A percentile compares a stretch with the other conserved stretches of the same genome.
Conservation (phyloP, 2,888 invertebrate genomes). For the Aleiodes leptofemur region DNA sequence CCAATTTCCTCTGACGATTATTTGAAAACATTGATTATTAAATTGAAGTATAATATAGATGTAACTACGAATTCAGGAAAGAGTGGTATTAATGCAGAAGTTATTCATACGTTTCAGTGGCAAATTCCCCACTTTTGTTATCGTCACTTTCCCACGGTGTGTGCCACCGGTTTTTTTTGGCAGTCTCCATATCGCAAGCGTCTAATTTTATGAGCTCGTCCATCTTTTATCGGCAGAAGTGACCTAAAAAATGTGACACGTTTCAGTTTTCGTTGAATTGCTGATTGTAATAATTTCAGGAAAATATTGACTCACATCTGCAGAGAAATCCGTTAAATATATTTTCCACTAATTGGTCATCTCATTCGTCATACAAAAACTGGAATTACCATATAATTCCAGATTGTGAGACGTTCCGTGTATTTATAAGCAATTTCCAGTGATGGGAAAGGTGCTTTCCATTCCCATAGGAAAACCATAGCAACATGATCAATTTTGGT, state of each 20-base stretch:
- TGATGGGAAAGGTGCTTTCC: too few relatives aligned
- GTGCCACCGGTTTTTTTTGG: constrained; percentile 47
- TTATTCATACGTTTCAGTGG: constrained; percentile 42
- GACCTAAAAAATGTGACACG: not conserved
- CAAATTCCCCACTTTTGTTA: constrained; percentile 52
- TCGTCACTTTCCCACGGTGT: constrained; percentile 60
- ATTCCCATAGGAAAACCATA: too few relatives aligned
- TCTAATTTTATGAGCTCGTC: not conserved
- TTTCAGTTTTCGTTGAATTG: not conserved
- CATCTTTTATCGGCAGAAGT: too few relatives aligned
- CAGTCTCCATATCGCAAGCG: constrained; percentile 50
- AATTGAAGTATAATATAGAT: not conserved
- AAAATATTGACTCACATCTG: too few relatives aligned
- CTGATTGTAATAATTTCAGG: not conserved
- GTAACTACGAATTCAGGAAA: constrained; percentile 9
- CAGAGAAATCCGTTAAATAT: too few relatives aligned
- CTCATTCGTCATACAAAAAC: too few relatives aligned
- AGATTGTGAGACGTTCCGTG: too few relatives aligned
- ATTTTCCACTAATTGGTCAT: too few relatives aligned
- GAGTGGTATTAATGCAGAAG: constrained; percentile 44
- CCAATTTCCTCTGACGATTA: not conserved
- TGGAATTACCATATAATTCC: too few relatives aligned
- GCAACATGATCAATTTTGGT: too few relatives aligned
- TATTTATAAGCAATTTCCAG: too few relatives aligned
- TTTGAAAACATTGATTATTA: too few relatives aligned